These are phyloP conservation scores for Drosophila kokeensis DNA, from an alignment of 2,888 invertebrate species.

Conservation along the genomic window DNA sequence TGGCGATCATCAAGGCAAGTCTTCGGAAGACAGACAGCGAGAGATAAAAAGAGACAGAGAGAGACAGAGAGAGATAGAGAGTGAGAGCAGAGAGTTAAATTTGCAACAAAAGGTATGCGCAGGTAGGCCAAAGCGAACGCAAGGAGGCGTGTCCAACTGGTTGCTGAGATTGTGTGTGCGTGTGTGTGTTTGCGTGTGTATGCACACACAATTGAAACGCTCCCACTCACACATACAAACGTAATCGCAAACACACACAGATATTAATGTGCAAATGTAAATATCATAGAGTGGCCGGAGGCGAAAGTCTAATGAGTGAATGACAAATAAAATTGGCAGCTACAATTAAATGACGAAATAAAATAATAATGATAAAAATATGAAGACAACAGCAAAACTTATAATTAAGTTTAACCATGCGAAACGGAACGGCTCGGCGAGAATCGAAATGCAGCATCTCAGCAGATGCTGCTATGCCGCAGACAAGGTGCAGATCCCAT, in stretches of 20 bases:
- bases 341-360: conserved; percentile 70
- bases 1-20: conserved; percentile 64
- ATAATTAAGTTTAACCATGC: conserved; percentile 83
- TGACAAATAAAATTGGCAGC: conserved; percentile 76
- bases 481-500: conserved; percentile 42
- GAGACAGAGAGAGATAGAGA: conserved; percentile 2
- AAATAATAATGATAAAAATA: conserved; percentile 76
- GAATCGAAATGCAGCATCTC: conserved; percentile 75
- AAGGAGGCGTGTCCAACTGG: conserved; percentile 75
- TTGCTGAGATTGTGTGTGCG: conserved; percentile 30
- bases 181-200: conserved; percentile 13
- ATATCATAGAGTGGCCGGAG: conserved; percentile 33
- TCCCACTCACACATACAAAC: conserved; percentile 24
- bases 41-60: neutral
- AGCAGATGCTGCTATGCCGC: conserved; percentile 32
- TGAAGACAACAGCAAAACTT: conserved; percentile 76
- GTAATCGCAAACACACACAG: conserved; percentile 9
- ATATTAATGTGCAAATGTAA: conserved; percentile 28
- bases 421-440: conserved; percentile 76
- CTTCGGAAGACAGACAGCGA: conserved; percentile 16
- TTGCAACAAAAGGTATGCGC: conserved; percentile 71
- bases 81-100: conserved; percentile 46
- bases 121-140: conserved; percentile 60
- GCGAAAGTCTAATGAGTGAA: conserved; percentile 66
- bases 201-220: conserved; percentile 15